Base-by-base conservation (phyloP, 2,113 vertebrate genomes). In the Brienomyrus longianalis region DNA sequence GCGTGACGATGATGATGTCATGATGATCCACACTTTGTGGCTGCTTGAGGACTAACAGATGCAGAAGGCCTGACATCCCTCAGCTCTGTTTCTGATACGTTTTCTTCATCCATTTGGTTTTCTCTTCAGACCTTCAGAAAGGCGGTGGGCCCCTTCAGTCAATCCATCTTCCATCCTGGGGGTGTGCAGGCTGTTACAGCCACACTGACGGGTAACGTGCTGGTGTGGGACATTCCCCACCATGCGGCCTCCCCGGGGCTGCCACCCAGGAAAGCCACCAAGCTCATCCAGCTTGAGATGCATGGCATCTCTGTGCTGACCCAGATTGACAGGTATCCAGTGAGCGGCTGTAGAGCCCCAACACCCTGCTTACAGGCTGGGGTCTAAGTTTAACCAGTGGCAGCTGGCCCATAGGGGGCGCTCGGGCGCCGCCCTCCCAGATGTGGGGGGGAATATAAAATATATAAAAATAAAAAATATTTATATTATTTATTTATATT, bases 151-250 rank as follows among this genome's bases (percentile, higher is more conserved):
- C 90, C 83, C 70, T 94, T 97, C 47, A 97, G 94, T 92, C 97
- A 97, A 93, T 96, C 98, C 0, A 90, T 95, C 91, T 99, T 99
- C 90, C 97, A 97, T 86, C 94, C 94, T 70, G 94, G 92, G 56
- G 83, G 91, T 1, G 83, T 84, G 0, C 95, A 95, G 92, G 93
- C 96, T 4, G 94, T 98, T 5, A 97, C 96, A 0, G 96, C 92
- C 17, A 97, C 97, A 0, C 91, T 86, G 0, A 94, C 93, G 0
- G 97, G 97, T 59, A 96, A 96, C 89, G 35, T 99, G 88, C 94
- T 97, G 84, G 89, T 98, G 90, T 98, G 98, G 97, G 95, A 96
- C 1, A 3, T 92, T 0, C 70, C 19, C 0, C 2, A 89, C 1
- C 91, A 91, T 0, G 23, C 9, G 0, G 59, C 21, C 23, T 3